These are phyloP conservation scores for Protobothrops mucrosquamatus DNA, from an alignment of 2,113 vertebrate species.

Conservation along the genomic window DNA sequence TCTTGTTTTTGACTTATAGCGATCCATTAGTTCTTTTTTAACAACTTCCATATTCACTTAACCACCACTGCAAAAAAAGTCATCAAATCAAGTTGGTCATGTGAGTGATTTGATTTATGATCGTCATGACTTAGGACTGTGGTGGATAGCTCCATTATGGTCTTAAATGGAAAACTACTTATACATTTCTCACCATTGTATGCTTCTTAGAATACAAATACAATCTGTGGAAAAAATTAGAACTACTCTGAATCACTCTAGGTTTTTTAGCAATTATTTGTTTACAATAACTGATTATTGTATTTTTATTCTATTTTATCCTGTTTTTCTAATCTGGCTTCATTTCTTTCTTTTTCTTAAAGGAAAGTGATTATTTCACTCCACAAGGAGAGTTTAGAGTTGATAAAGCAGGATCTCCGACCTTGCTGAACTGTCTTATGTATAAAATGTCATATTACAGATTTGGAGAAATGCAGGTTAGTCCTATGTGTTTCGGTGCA, in stretches of 20 bases:
- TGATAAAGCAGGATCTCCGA: conserved; percentile 96
- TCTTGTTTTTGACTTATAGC: background rate
- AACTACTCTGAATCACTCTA: background rate
- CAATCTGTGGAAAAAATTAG: background rate
- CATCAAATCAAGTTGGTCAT: background rate
- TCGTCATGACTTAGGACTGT: background rate
- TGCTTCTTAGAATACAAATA: background rate
- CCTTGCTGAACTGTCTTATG: conserved; percentile 98
- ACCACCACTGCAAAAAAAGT: background rate
- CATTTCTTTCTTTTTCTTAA: conserved; percentile 38
- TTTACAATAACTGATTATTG: background rate
- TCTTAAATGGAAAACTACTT: background rate
- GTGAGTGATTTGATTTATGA: background rate
- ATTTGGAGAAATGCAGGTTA: conserved; percentile 99
- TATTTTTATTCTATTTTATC: background rate
- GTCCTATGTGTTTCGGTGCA: conserved; percentile 36
- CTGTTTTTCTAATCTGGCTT: background rate
- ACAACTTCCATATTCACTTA: background rate
- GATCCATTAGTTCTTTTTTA: background rate
- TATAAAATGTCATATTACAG: conserved; percentile 99
- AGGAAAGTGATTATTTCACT: conserved; percentile 99
- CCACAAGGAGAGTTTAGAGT: conserved; percentile 98
- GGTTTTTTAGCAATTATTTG: background rate
- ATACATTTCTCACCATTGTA: background rate
- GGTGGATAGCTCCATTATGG: background rate